These are phyloP conservation scores for Craniophora ligustri DNA, from an alignment of 2,888 invertebrate species.

Conservation along the genomic window DNA sequence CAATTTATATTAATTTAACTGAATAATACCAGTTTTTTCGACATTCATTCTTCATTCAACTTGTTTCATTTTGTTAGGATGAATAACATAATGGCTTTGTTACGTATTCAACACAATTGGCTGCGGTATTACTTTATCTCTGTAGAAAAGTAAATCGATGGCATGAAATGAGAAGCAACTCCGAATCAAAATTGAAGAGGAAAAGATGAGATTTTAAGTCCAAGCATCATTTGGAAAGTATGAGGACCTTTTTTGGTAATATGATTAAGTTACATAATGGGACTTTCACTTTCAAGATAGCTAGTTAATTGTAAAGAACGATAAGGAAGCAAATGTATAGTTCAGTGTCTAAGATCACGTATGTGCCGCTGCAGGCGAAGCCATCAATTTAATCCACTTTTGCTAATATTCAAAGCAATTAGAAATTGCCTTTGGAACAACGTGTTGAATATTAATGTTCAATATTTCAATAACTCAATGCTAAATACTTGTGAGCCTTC, in stretches of 20 bases:
- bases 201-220: constrained; percentile 4
- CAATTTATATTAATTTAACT: constrained; percentile 49
- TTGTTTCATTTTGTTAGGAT: constrained; percentile 28
- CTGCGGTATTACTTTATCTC: constrained; percentile 8
- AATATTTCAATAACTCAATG: constrained; percentile 50
- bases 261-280: constrained; percentile 4
- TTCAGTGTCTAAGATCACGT: constrained; percentile 23
- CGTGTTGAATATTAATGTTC: constrained; percentile 49
- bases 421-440: constrained; percentile 44
- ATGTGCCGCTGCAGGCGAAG: constrained; percentile 40
- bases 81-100: constrained; percentile 26
- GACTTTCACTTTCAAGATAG: constrained; percentile 44
- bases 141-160: constrained; percentile 14
- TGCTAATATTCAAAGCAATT: constrained; percentile 47
- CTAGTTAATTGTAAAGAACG: constrained; percentile 37
- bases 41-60: constrained; percentile 34
- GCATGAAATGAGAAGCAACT: constrained; percentile 4
- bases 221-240: constrained; percentile 16
- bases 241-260: constrained; percentile 7
- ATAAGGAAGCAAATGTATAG: constrained; percentile 36
- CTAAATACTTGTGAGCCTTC: constrained; percentile 44
- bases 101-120: constrained; percentile 13
- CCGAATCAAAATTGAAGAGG: constrained; percentile 7
- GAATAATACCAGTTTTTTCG: constrained; percentile 46
- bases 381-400: constrained; percentile 42